phyloP scores from a whole-genome alignment of 2,113 vertebrate species.

The Silurus asotus region DNA sequence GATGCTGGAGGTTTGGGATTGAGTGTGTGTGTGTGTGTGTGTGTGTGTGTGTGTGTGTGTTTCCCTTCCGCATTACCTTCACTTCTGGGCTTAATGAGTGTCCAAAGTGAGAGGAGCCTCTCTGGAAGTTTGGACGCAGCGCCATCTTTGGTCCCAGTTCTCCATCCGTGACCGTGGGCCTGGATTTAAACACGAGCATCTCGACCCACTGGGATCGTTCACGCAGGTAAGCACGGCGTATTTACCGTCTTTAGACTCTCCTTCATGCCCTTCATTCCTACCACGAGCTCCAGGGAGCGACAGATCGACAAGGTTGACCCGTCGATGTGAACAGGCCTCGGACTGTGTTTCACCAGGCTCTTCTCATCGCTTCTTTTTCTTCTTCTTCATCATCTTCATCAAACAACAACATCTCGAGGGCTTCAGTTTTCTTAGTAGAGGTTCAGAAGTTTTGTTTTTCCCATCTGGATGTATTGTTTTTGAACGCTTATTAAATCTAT shows the following conservation, averaged over 20 bases:
- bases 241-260: neutral
- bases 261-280: no score
- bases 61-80: no score
- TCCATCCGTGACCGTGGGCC: conserved; percentile 84
- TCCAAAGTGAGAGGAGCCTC: conserved; percentile 94
- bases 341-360: neutral
- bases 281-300: no score
- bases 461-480: no score
- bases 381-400: neutral
- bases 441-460: no score
- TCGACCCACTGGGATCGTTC: conserved; percentile 80
- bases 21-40: conserved; percentile 53
- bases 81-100: conserved; percentile 88
- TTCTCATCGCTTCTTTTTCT: no score
- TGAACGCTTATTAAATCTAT: no score
- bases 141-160: conserved; percentile 97
- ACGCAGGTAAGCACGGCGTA: conserved; percentile 78
- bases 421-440: no score
- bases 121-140: conserved; percentile 96
- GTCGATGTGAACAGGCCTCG: neutral
- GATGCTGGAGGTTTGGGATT: conserved; percentile 58
- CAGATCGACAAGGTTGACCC: no score
- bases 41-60: no score
- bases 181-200: conserved; percentile 84
- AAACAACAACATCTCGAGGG: no score